phyloP scores from a whole-genome alignment of 2,797 vertebrate species.

The Masticophis lateralis region DNA sequence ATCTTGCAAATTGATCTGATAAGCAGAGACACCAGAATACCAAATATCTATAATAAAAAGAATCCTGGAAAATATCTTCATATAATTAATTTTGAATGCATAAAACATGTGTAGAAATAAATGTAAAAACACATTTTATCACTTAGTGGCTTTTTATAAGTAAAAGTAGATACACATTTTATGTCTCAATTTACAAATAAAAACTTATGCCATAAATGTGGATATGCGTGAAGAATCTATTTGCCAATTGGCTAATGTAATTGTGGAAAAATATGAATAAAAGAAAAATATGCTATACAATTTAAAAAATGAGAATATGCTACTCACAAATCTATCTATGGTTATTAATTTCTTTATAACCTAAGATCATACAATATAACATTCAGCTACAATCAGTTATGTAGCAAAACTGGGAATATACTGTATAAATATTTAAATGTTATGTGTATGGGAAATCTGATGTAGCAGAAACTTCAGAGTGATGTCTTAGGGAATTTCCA shows the following conservation, averaged over 20 bases:
- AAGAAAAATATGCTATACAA: not conserved
- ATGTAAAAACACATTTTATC: not conserved
- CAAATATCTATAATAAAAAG: not conserved
- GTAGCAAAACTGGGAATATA: not conserved
- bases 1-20: not conserved
- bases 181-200: not conserved
- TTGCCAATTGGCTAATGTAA: not conserved
- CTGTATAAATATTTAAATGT: not conserved
- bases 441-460: not conserved
- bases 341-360: not conserved
- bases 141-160: not conserved
- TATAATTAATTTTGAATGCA: not conserved
- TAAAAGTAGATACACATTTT: not conserved
- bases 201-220: not conserved
- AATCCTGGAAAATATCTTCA: not conserved
- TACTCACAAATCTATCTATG: not conserved
- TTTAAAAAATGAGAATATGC: not conserved
- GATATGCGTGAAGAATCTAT: slow-evolving; percentile 40
- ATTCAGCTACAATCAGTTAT: not conserved
- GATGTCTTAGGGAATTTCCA: not conserved
- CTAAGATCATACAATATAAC: not conserved
- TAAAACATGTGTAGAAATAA: not conserved
- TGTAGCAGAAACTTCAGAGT: not conserved
- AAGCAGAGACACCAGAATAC: not conserved
- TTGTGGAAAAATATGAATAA: not conserved